These are phyloP conservation scores for Anguilla anguilla DNA, from an alignment of 2,797 vertebrate genomes.

Conservation along the genomic window DNA sequence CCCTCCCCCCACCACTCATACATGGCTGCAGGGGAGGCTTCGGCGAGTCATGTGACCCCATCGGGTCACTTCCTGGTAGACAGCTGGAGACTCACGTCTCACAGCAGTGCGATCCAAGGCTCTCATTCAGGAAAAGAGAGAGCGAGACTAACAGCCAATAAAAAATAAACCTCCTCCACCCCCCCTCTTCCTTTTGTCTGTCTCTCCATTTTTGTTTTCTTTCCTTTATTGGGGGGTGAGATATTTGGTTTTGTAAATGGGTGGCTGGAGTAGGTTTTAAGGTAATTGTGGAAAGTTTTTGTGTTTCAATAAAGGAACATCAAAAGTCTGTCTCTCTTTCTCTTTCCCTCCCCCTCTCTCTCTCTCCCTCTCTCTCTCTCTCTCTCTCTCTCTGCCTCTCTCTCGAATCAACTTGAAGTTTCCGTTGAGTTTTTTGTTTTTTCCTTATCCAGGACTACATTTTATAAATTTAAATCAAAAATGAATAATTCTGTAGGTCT, in stretches of 20 bases:
- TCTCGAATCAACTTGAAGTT: no score
- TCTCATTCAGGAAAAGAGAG: neutral
- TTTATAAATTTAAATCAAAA: no score
- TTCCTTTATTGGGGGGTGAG: neutral
- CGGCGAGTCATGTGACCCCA: neutral
- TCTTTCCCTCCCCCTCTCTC: no score
- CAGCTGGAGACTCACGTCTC: neutral
- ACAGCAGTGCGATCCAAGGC: neutral
- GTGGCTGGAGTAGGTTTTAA: neutral
- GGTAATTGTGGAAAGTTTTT: neutral
- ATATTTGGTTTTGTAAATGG: neutral
- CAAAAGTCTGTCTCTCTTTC: no score
- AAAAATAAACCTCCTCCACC: neutral
- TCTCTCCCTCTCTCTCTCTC: no score
- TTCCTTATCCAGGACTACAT: no score
- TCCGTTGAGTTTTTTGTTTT: no score
- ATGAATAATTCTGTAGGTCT: no score
- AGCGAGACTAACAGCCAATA: constrained; percentile 20
- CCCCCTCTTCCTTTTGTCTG: neutral
- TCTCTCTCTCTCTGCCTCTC: no score
- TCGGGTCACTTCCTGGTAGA: neutral
- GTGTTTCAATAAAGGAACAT: neutral
- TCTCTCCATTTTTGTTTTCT: neutral
- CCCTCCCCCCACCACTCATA: neutral
- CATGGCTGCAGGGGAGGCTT: neutral